Evolutionary conservation across 1,140 invertebrate species (phyloP).

Genomic region (Drosophila funebris): DNA sequence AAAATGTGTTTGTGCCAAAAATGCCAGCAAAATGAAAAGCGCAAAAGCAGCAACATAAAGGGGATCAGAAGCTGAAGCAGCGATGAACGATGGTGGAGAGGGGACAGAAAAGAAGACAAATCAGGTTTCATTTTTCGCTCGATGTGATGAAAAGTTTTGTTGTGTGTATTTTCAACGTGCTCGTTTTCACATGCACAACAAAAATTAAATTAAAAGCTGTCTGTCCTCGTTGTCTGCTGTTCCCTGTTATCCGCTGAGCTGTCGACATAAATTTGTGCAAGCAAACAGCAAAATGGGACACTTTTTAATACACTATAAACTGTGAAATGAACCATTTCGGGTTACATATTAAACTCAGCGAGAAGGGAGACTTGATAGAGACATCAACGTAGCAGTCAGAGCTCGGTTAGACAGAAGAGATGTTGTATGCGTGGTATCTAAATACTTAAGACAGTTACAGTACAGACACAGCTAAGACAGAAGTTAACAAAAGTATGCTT

Average conservation of each 20-base stretch:
- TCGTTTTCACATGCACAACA: constrained; percentile 32
- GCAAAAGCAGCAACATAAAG: background rate
- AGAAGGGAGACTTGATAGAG: too few species aligned
- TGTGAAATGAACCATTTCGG: background rate
- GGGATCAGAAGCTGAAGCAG: background rate
- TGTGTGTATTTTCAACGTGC: constrained; percentile 47
- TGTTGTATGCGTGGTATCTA: too few species aligned
- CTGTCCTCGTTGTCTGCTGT: background rate
- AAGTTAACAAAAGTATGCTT: too few species aligned
- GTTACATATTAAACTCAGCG: background rate
- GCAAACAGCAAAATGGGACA: constrained; percentile 5
- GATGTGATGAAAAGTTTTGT: constrained; percentile 42
- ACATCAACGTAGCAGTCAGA: too few species aligned
- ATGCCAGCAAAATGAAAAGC: background rate
- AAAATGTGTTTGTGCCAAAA: background rate
- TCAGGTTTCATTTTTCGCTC: background rate
- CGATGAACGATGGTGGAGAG: too few species aligned
- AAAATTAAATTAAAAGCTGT: constrained; percentile 63
- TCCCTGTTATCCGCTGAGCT: constrained; percentile 37
- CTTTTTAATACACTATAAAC: constrained; percentile 33
- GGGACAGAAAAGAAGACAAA: background rate
- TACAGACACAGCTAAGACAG: too few species aligned
- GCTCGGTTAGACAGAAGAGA: background rate
- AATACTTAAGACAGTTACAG: too few species aligned
- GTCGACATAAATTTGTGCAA: constrained; percentile 36